phyloP scores from a whole-genome alignment of 1,140 invertebrate genomes.

The Euborellia annulipes region DNA sequence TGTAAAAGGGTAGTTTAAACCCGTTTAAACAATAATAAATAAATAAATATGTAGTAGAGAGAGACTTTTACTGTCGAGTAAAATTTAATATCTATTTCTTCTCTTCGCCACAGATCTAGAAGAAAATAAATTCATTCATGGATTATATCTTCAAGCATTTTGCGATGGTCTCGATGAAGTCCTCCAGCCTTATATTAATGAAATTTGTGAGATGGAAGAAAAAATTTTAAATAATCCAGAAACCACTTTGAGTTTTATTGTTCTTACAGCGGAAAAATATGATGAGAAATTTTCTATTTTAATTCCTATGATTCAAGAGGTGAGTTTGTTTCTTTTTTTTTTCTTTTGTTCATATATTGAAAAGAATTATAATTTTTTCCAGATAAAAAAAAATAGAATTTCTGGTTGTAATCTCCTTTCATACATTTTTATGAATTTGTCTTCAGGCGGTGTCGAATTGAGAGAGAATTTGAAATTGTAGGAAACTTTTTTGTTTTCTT shows the following conservation, averaged over 20 bases:
- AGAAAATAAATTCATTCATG: conserved; percentile 13
- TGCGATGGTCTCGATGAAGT: conserved; percentile 39
- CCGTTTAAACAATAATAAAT: too few species aligned
- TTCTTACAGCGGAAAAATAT: conserved; percentile 34
- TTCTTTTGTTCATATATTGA: neutral
- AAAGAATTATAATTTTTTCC: conserved; percentile 5
- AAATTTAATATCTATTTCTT: too few species aligned
- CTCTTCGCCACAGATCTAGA: too few species aligned
- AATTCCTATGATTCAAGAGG: conserved; percentile 34
- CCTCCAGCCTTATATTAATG: conserved; percentile 36
- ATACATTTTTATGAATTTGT: conserved; percentile 34
- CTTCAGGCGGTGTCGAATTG: conserved; percentile 34
- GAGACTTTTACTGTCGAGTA: too few species aligned
- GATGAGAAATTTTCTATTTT: conserved; percentile 33
- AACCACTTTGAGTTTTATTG: conserved; percentile 32
- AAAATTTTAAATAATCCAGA: conserved; percentile 33
- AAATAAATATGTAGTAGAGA: too few species aligned
- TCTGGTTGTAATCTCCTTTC: conserved; percentile 40
- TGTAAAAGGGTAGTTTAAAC: too few species aligned
- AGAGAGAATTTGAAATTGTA: conserved; percentile 33
- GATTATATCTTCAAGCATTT: conserved; percentile 40
- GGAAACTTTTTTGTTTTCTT: conserved; percentile 15
- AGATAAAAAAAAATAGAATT: conserved; percentile 33
- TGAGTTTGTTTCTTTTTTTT: conserved; percentile 11
- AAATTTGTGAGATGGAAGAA: conserved; percentile 35